These are phyloP conservation scores for Euura saliciscinereae DNA, from an alignment of 1,140 invertebrate species.

Conservation along the genomic window DNA sequence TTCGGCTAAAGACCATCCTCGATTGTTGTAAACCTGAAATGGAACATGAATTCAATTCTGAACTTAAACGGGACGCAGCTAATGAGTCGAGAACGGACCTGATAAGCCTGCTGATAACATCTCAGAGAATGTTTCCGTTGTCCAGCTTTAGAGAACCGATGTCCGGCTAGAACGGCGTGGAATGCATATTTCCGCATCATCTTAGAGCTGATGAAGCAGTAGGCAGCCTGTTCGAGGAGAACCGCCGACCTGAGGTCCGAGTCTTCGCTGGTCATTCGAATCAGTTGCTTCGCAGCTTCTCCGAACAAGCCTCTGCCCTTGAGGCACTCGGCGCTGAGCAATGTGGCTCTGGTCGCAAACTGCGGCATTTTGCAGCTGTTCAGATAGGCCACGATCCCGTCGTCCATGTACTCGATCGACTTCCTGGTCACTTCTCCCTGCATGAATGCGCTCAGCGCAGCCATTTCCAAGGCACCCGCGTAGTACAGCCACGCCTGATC, in stretches of 20 bases:
- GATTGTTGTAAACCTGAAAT: constrained; percentile 75
- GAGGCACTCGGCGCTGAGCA: constrained; percentile 87
- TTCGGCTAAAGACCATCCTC: constrained; percentile 88
- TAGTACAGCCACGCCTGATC: constrained; percentile 98
- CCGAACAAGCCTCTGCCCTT: constrained; percentile 76
- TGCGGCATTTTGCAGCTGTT: constrained; percentile 88
- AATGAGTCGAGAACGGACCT: constrained; percentile 60
- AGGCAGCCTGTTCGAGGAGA: constrained; percentile 92
- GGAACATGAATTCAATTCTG: constrained; percentile 9
- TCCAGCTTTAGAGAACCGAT: constrained; percentile 89
- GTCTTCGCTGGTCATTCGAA: constrained; percentile 95
- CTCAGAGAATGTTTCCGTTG: constrained; percentile 89
- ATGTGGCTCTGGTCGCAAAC: constrained; percentile 88
- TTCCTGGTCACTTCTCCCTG: constrained; percentile 77
- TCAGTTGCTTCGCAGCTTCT: constrained; percentile 91
- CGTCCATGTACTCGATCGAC: constrained; percentile 90
- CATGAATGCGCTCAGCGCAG: constrained; percentile 91
- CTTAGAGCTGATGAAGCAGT: constrained; percentile 84
- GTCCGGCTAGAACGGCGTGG: constrained; percentile 93
- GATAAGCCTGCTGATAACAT: constrained; percentile 91
- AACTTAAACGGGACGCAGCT: constrained; percentile 38
- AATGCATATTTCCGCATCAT: constrained; percentile 96
- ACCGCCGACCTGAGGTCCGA: constrained; percentile 89
- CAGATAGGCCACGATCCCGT: constrained; percentile 88
- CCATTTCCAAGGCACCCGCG: constrained; percentile 96